Percentiles rank a stretch among this genome's conserved stretches.
These are phyloP conservation scores for Aeoliscus strigatus DNA, from an alignment of 2,797 vertebrate species.

Conservation along the genomic window DNA sequence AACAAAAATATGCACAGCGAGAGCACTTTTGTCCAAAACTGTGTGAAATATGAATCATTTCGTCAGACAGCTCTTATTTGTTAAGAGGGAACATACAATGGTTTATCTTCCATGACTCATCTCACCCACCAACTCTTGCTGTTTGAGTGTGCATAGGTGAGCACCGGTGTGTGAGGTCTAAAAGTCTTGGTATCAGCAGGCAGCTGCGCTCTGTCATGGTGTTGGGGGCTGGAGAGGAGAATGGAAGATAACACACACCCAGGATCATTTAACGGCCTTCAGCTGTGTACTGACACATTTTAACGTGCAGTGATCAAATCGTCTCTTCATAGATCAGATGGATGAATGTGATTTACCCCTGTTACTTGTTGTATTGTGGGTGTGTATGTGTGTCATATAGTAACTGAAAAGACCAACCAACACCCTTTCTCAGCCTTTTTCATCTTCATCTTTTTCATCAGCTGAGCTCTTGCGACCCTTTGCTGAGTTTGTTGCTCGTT, in stretches of 20 bases:
- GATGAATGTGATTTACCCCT: too few relatives aligned
- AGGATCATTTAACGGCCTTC: not conserved
- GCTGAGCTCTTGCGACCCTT: constrained; percentile 29
- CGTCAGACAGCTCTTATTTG: not conserved
- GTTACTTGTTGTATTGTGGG: not conserved
- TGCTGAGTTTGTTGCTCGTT: constrained; percentile 18
- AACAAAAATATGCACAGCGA: not conserved
- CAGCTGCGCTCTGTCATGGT: constrained; percentile 56
- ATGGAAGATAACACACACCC: constrained; percentile 6
- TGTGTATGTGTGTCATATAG: constrained; percentile 1
- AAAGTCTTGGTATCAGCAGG: constrained; percentile 35
- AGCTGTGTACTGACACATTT: too few relatives aligned
- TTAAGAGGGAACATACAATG: not conserved
- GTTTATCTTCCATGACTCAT: too few relatives aligned
- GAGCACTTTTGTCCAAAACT: not conserved
- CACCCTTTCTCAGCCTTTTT: constrained; percentile 25
- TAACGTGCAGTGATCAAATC: not conserved
- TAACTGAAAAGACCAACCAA: constrained; percentile 11
- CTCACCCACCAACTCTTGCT: too few relatives aligned
- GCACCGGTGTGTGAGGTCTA: constrained; percentile 29
- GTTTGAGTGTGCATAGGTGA: constrained; percentile 15
- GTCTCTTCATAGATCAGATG: too few relatives aligned
- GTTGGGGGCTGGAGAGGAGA: constrained; percentile 7
- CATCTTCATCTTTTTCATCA: constrained; percentile 27
- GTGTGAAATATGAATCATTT: not conserved